Evolutionary conservation across 2,888 invertebrate species (phyloP).

Genomic region (Andrena haemorrhoa): DNA sequence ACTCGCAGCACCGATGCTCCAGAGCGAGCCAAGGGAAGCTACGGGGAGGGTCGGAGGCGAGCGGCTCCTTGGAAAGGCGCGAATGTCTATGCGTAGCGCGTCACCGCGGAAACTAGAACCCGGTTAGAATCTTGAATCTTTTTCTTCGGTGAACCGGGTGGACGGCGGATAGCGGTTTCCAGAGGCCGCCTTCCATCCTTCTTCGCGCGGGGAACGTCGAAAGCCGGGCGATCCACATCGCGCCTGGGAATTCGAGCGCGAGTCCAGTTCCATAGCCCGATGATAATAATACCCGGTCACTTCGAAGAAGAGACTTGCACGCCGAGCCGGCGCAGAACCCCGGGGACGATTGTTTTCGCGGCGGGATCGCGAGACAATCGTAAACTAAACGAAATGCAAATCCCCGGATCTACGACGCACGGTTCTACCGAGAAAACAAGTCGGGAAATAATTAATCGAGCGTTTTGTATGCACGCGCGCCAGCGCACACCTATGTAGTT

Average conservation of each 20-base stretch:
- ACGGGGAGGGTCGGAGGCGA: constrained; percentile 28
- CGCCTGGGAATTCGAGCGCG: constrained; percentile 2
- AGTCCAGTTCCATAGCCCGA: not conserved
- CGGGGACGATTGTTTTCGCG: not conserved
- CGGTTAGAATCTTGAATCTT: constrained; percentile 66
- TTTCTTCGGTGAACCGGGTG: constrained; percentile 34
- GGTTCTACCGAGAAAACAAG: constrained; percentile 10
- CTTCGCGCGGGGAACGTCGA: constrained; percentile 5
- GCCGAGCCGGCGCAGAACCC: not conserved
- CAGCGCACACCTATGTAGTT: not conserved
- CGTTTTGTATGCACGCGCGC: not conserved
- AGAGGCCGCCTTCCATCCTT: constrained; percentile 10
- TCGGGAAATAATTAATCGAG: constrained; percentile 15
- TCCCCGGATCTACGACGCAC: not conserved
- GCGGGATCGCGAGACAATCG: not conserved
- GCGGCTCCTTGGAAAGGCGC: constrained; percentile 61
- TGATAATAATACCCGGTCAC: not conserved
- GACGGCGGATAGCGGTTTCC: constrained; percentile 26
- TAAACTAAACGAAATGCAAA: constrained; percentile 18
- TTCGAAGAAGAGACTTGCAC: not conserved
- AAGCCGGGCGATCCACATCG: constrained; percentile 1
- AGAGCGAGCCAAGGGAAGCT: constrained; percentile 36
- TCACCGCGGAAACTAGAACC: constrained; percentile 72
- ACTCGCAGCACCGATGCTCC: constrained; percentile 45
- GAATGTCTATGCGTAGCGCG: constrained; percentile 66